These are phyloP conservation scores for Dicrostonyx torquatus DNA, from an alignment of 2,797 vertebrate genomes.

Conservation along the genomic window DNA sequence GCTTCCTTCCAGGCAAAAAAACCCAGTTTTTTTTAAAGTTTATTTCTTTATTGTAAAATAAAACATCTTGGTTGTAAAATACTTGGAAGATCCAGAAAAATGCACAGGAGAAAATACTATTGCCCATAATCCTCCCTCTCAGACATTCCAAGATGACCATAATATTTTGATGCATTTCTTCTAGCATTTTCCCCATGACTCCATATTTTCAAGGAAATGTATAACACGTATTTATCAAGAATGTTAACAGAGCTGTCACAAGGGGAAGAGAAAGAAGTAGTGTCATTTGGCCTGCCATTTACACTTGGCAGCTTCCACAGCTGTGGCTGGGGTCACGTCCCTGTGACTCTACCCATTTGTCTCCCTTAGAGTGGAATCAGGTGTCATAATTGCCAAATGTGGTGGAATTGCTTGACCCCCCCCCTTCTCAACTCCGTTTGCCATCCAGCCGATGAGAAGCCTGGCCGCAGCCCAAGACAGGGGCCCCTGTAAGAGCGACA, in stretches of 20 bases:
- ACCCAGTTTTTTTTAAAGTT: not conserved
- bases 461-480: conserved; percentile 55
- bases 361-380: conserved; percentile 79
- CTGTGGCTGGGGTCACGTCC: conserved; percentile 66
- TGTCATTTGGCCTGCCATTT: conserved; percentile 65
- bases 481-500: not conserved
- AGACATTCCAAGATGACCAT: conserved; percentile 68
- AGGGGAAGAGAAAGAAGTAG: conserved; percentile 45
- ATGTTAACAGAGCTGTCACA: conserved; percentile 73
- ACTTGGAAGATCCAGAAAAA: conserved; percentile 55
- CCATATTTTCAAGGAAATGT: conserved; percentile 69
- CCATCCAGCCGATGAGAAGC: not conserved
- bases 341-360: conserved; percentile 66
- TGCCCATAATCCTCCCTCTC: conserved; percentile 51
- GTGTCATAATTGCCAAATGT: conserved; percentile 70
- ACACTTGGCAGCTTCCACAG: conserved; percentile 60
- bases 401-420: conserved; percentile 57
- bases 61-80: conserved; percentile 63
- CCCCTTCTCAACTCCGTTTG: not conserved
- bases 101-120: conserved; percentile 62
- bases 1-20: conserved; percentile 34
- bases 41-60: conserved; percentile 67
- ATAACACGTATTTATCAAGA: conserved; percentile 75
- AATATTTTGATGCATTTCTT: conserved; percentile 74
- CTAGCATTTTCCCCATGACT: conserved; percentile 63